Conservation (phyloP, 2,113 vertebrate genomes). For the Tragelaphus strepsiceros region DNA sequence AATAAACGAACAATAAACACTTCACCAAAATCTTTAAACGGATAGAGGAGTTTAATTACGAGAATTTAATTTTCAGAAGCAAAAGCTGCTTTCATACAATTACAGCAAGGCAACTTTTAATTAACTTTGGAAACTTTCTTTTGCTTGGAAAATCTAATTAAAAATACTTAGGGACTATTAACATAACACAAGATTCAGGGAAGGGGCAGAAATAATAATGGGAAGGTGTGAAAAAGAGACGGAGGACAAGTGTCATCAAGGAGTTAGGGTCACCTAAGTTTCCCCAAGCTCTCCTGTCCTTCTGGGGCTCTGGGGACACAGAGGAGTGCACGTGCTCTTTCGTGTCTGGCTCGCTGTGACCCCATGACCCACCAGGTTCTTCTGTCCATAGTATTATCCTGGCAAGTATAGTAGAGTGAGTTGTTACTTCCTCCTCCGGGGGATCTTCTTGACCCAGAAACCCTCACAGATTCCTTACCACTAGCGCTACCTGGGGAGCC, state of each 20-base stretch:
- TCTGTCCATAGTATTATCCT: neutral
- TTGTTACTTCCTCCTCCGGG: neutral
- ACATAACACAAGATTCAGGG: slow-evolving; percentile 71
- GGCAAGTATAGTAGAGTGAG: neutral
- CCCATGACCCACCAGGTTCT: neutral
- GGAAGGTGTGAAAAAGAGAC: slow-evolving; percentile 17
- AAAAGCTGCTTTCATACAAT: slow-evolving; percentile 82
- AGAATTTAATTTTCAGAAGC: slow-evolving; percentile 82
- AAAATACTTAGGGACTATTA: slow-evolving; percentile 80
- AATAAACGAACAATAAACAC: slow-evolving; percentile 79
- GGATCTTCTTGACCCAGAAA: neutral
- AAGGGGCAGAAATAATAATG: slow-evolving; percentile 26
- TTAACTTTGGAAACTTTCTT: slow-evolving; percentile 85
- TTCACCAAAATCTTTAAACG: slow-evolving; percentile 75
- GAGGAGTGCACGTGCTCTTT: neutral
- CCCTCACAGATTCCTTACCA: rapidly evolving
- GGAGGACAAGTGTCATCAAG: neutral
- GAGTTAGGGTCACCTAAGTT: neutral
- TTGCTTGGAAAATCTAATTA: slow-evolving; percentile 80
- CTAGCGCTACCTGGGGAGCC: neutral
- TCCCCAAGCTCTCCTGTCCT: neutral
- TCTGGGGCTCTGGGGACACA: neutral
- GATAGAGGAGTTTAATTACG: slow-evolving; percentile 83
- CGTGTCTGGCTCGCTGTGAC: rapidly evolving
- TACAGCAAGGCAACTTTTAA: slow-evolving; percentile 81